Evolutionary conservation across 1,140 invertebrate species (phyloP).

Genomic region (Bombus pyrosoma): DNA sequence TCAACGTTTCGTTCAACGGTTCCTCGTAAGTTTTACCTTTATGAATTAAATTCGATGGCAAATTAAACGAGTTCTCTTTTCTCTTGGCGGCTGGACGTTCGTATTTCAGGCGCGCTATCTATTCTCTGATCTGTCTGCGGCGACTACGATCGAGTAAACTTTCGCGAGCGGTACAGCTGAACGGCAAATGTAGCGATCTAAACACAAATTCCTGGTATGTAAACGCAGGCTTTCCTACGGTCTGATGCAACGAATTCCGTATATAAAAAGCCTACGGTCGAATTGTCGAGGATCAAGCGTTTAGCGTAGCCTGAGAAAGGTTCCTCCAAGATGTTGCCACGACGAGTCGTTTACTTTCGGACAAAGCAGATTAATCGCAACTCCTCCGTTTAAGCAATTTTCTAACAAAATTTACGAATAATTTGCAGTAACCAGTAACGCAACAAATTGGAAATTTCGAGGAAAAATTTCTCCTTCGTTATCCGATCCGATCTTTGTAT

Average conservation of each 20-base stretch:
- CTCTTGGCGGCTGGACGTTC: background rate
- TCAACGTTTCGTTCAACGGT: background rate
- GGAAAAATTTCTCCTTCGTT: no score
- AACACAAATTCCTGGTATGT: constrained; percentile 59
- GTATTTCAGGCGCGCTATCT: background rate
- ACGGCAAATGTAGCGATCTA: constrained; percentile 63
- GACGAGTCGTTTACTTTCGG: no score
- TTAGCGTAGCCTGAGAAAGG: background rate
- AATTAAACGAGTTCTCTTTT: background rate
- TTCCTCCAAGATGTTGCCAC: no score
- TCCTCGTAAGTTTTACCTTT: background rate
- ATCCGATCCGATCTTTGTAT: no score
- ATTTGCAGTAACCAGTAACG: background rate
- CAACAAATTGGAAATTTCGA: background rate
- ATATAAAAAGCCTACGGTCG: constrained; percentile 30
- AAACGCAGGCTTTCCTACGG: constrained; percentile 60
- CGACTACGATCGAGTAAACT: constrained; percentile 55
- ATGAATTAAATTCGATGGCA: background rate
- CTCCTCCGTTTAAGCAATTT: accelerated
- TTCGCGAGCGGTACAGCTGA: constrained; percentile 56
- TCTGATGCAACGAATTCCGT: constrained; percentile 49
- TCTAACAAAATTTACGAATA: background rate
- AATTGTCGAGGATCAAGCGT: background rate
- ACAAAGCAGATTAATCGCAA: no score
- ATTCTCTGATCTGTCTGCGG: constrained; percentile 28